Base-by-base conservation (phyloP, 1,140 invertebrate genomes). In the Venustaconcha ellipsiformis region DNA sequence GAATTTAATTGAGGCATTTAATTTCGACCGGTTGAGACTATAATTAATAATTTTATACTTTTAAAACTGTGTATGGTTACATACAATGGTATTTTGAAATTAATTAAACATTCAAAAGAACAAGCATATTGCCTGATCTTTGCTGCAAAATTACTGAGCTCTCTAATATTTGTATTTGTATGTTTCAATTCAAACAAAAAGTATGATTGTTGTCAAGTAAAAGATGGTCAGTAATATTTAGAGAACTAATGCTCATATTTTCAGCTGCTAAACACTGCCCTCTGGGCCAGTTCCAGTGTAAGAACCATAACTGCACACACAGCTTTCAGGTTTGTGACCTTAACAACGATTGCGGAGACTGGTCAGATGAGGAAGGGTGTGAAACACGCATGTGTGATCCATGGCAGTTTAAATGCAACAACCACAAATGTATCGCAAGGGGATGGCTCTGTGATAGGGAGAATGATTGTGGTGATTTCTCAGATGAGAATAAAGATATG, bases 261-360 rank as follows among this genome's bases (percentile, higher is more conserved):
- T 37, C 66, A 89, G 88, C 88, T 62, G 74, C 76, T 13, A 83
- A 93, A 80, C 92, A 93, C 72, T 94, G 94, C 77, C 83, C 86
- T 1, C 93, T 96, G 1, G 96, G 97, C 37, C 94, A 95, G 18
- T 99, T 98, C 93, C 97, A 98, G 85, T 99, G 97, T 88, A 93
- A 93, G 56, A 98, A 98, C 88, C 94, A 94, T 1, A 97, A 98
- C 85, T 99, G 97, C 85, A 97, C 96, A 0, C 94, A 83, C 0
- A 95, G 95, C 2, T 95, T 97, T 1, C 95, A 95, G 0, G 95
- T 99, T 57, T 99, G 97, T 86, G 97, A 99, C 87, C 96, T 96
- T 3, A 92, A 93, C 15, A 95, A 98, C 83, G 96, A 99, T 86
- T 93, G 93, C 80, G 88, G 96, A 1, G 97, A 99, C 84, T 94